A percentile compares a stretch with the other conserved stretches of the same genome.
Evolutionary conservation across 1,140 invertebrate species (phyloP).

Genomic region (Drosophila santomea): DNA sequence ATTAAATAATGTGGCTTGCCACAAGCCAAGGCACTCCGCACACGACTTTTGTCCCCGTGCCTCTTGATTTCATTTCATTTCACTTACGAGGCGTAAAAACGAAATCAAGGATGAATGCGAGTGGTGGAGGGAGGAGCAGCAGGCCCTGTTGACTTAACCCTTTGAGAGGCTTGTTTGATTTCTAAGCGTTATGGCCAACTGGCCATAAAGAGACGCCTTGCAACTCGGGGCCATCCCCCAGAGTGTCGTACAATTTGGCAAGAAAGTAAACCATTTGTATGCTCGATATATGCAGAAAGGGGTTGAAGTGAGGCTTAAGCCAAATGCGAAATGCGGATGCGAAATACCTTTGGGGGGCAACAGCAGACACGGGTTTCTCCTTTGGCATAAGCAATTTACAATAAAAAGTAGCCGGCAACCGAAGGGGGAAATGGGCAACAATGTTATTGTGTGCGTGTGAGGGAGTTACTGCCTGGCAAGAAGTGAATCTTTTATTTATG

Average conservation of each 20-base stretch:
- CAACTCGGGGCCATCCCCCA: constrained; percentile 48
- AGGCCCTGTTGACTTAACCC: constrained; percentile 53
- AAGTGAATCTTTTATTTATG: constrained; percentile 80
- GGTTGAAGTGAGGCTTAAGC: constrained; percentile 32
- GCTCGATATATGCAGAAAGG: constrained; percentile 45
- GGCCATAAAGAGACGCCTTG: constrained; percentile 32
- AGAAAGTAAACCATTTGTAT: constrained; percentile 63
- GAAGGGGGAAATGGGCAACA: constrained; percentile 67
- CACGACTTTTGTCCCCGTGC: constrained; percentile 12
- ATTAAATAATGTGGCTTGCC: constrained; percentile 81
- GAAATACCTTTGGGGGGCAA: constrained; percentile 65
- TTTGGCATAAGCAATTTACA: constrained; percentile 80
- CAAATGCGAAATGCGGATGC: constrained; percentile 25
- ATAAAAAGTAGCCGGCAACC: constrained; percentile 70
- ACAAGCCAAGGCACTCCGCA: constrained; percentile 58
- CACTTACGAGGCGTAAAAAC: constrained; percentile 80
- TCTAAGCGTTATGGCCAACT: constrained; percentile 70
- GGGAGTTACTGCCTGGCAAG: constrained; percentile 30
- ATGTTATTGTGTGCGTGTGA: constrained; percentile 36
- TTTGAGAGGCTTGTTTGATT: constrained; percentile 75
- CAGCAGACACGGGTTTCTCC: constrained; percentile 50
- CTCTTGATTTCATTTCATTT: constrained; percentile 80
- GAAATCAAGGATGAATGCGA: constrained; percentile 59
- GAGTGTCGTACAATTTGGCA: constrained; percentile 80
- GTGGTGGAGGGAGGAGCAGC: constrained; percentile 2